Base-by-base conservation (phyloP, 2,113 vertebrate genomes). In the Rhinoptilus africanus region DNA sequence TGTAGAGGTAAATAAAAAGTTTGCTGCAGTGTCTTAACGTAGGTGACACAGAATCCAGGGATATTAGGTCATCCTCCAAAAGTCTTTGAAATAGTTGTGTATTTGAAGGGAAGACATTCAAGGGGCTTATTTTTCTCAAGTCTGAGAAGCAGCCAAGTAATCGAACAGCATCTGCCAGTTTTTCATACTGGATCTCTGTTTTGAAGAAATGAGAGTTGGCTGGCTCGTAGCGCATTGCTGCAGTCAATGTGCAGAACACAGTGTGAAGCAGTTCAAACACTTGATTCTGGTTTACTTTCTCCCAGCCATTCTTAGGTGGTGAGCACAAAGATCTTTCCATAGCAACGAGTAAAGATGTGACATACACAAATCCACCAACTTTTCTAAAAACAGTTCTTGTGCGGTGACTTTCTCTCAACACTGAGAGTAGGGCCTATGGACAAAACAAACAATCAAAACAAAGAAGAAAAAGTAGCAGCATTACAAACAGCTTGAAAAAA, bases 121-220 rank as follows among this genome's bases (percentile, higher is more conserved):
- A 98, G 47, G 98, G 97, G 57, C 98, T 98, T 77, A 99, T 98
- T 97, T 99, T 99, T 96, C 99, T 99, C 15, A 98, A 98, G 88
- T 99, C 99, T 12, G 99, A 99, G 98, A 99, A 99, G 96, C 99
- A 99, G 92, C 99, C 99, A 77, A 99, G 98, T 79, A 99, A 98
- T 81, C 99, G 98, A 94, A 99, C 98, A 0, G 99, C 99, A 74
- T 99, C 99, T 5, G 99, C 99, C 97, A 99, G 98, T 97, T 99
- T 99, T 97, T 99, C 99, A 32, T 99, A 99, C 98, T 99, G 99
- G 97, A 99, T 99, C 98, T 99, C 99, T 9, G 99, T 99, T 97
- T 97, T 99, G 98, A 99, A 99, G 98, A 99, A 99, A 96, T 99
- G 98, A 0, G 99, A 99, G 98, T 99, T 99, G 97, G 99, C 99